Evolutionary conservation across 2,888 invertebrate genomes (phyloP), one percentile per base, ranked within the genome.

Genomic region (Gymnoscelis rufifasciata): DNA sequence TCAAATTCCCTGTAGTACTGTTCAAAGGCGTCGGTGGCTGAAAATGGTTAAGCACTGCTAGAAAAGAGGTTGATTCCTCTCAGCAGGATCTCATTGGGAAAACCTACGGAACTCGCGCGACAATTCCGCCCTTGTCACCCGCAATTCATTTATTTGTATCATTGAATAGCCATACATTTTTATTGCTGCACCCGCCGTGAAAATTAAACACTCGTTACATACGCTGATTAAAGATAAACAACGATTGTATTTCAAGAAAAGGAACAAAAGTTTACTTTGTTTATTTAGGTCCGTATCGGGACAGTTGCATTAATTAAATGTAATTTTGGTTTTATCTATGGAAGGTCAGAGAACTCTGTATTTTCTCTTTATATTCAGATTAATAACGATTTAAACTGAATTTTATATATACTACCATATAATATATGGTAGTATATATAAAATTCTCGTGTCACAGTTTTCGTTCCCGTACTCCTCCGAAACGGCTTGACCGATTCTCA

Each of bases 181-280:
- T 80, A 81, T 78, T 79, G 74, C 61, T 56, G 66, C 74, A 65
- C 66, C 70, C 68, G 64, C 67, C 63, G 74, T 68, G 74, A 79
- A 78, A 79, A 79, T 81, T 78, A 77, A 82, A 74, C 75, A 78
- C 74, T 78, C 69, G 70, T 73, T 77, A 70, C 65, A 68, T 63
- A 59, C 59, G 50, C 55, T 63, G 74, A 75, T 78, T 62, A 43
- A 60, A 60, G 74, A 79, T 77, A 73, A 78, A 71, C 60, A 49
- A 48, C 65, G 59, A 74, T 71, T 74, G 65, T 71, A 72, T 70
- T 64, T 62, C 63, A 69, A 64, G 62, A 66, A 68, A 68, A 58
- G 57, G 37, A 54, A 38, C 50, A 51, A 52, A 51, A 51, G 33
- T 48, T 24, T 11, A 53, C 54, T 62, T 66, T 75, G 69, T 76